Evolutionary conservation across 2,888 invertebrate genomes (phyloP), one percentile per base, ranked within the genome.

Genomic region (Aphidoletes aphidimyza): DNA sequence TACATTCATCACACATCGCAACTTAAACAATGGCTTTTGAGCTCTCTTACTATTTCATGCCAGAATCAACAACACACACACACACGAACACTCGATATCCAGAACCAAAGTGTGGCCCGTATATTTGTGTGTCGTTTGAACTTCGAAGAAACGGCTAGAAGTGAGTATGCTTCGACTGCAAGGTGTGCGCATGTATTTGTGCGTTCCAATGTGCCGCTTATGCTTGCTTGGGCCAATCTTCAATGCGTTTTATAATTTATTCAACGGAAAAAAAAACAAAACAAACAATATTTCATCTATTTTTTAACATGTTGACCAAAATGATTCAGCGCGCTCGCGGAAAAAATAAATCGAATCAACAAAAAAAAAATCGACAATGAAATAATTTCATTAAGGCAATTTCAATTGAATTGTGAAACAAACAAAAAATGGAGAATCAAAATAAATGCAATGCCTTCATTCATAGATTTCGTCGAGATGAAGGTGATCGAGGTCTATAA

Each of bases 131-230:
- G 26, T 69, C 11, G 26, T 22, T 14, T 9, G 30, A 69, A 19
- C 11, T 47, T 47, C 17, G 34, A 30, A 30, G n/a, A n/a, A n/a
- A n/a, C n/a, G n/a, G n/a, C n/a, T n/a, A n/a, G n/a, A n/a, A n/a
- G n/a, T n/a, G n/a, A n/a, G 30, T 30, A 30, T 69, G 22, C 3
- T 3, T 69, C 69, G 69, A 69, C n/a, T 17, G 69, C 69, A 69
- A 69, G 26, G 69, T 69, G 69, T 69, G 69, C 69, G 34, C 69
- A 30, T 69, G 69, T 69, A 30, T 47, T 47, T 47, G 11, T 54
- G n/a, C 54, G 9, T n/a, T 9, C 2, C 22, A 26, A 22, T 30
- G 69, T 69, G 2, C n/a, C n/a, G n/a, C n/a, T n/a, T n/a, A n/a
- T n/a, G n/a, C n/a, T n/a, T n/a, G n/a, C n/a, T n/a, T n/a, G n/a